These are phyloP conservation scores for Drosophila testacea DNA, from an alignment of 2,888 invertebrate species.

Conservation along the genomic window DNA sequence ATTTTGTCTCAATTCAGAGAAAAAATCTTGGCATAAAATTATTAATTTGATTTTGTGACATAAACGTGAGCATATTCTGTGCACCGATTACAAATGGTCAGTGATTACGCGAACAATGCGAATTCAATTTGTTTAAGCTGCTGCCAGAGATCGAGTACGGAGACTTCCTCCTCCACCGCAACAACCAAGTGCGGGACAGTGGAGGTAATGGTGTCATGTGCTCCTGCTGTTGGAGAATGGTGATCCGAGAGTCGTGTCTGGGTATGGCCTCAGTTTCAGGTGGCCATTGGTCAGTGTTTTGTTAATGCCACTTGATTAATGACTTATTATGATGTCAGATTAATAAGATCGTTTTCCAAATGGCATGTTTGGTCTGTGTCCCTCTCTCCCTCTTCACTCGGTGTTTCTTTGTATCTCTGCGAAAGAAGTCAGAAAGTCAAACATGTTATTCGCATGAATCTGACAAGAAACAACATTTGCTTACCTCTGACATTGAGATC, in stretches of 20 bases:
- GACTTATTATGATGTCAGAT: constrained; percentile 85
- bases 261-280: constrained; percentile 57
- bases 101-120: constrained; percentile 74
- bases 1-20: constrained; percentile 53
- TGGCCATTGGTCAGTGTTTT: constrained; percentile 68
- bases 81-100: constrained; percentile 64
- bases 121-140: constrained; percentile 77
- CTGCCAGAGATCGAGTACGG: constrained; percentile 53
- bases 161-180: constrained; percentile 1
- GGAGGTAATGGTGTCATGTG: constrained; percentile 49
- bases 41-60: constrained; percentile 72
- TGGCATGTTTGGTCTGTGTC: constrained; percentile 42
- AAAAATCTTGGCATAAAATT: constrained; percentile 44
- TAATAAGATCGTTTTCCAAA: constrained; percentile 83
- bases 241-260: constrained; percentile 60
- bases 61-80: constrained; percentile 74
- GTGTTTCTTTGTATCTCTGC: constrained; percentile 35
- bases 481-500: constrained; percentile 58
- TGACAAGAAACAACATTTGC: constrained; percentile 41
- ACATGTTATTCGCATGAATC: constrained; percentile 55
- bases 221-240: constrained; percentile 52
- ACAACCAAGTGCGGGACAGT: constrained; percentile 6
- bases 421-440: constrained; percentile 45
- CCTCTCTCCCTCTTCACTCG: constrained; percentile 10
- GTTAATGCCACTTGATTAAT: constrained; percentile 83